Conservation (phyloP, 2,797 vertebrate species). For the Octomys mimax region DNA sequence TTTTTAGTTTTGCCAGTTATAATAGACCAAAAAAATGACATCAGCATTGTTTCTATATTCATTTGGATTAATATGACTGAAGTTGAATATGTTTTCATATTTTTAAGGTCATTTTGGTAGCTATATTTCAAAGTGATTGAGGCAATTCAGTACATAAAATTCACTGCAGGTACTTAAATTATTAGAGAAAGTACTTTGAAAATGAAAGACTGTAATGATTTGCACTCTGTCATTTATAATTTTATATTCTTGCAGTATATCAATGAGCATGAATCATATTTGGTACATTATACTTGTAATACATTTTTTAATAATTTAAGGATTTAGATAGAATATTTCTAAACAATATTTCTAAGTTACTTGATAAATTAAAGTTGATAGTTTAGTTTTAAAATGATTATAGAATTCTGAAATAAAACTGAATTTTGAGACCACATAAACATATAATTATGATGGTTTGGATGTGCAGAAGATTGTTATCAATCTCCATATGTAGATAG, state of each 20-base stretch:
- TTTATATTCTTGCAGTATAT: neutral
- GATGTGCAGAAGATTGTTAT: neutral
- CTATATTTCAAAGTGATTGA: constrained; percentile 72
- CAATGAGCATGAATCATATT: neutral
- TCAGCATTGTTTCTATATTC: neutral
- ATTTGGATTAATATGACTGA: neutral
- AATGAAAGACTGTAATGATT: constrained; percentile 34
- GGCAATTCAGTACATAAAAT: constrained; percentile 47
- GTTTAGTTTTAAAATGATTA: neutral
- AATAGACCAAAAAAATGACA: neutral
- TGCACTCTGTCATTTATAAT: neutral
- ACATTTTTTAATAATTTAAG: constrained; percentile 8
- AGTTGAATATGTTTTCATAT: neutral
- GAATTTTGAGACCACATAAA: neutral
- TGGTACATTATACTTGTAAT: neutral
- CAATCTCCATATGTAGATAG: no score
- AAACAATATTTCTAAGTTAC: neutral
- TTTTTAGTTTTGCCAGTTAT: neutral
- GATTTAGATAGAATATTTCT: neutral
- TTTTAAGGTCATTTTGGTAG: neutral
- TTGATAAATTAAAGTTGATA: neutral
- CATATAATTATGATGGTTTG: neutral
- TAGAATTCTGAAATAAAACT: neutral
- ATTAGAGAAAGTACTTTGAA: constrained; percentile 51
- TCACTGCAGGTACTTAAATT: constrained; percentile 37